Evolutionary conservation across 2,797 vertebrate species (phyloP), one percentile per base, ranked within the genome.

Genomic region (Liasis olivaceus): DNA sequence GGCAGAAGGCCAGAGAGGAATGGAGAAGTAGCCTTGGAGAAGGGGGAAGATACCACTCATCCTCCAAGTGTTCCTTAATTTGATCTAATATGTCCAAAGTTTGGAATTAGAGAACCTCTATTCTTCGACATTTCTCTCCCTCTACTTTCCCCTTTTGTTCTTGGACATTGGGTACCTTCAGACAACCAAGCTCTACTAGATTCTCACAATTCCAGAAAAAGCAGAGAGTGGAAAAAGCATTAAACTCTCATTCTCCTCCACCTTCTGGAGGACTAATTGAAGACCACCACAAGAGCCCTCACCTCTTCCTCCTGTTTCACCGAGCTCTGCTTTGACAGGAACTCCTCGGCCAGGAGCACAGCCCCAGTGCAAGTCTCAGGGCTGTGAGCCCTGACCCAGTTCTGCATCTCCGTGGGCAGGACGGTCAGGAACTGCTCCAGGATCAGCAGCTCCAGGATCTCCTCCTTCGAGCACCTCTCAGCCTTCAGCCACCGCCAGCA

Each of bases 361-460:
- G 91, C 91, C 13, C 69, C 86, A 5, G 69, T 15, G 2, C 91
- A 92, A 22, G 91, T 56, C 69, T 84, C 91, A 11, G 91, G 91
- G 36, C 69, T 69, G 0, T n/a, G 15, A 0, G 7, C 11, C 69
- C 87, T 14, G 5, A 92, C 91, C 86, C 91, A 92, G 87, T 42
- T 54, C 22, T 92, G 36, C 91, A 92, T 92, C 4, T 89, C 91
- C 4, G n/a, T 81, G 14, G 91, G 91, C 54, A 92, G 63, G 26
- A 92, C 6, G 0, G 26, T 72, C 56, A 92, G 81, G 28, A 92
- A 92, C 36, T 92, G 91, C 28, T 92, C 91, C 81, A 92, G 56
- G 28, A 92, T 26, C 88, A 92, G 54, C 88, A 89, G 36, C 81
- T 92, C 91, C 36, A 92, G 56, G 28, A 92, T 92, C 91, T 92